Conservation (phyloP, 2,888 invertebrate species). For the Tetranychus truncatus region DNA sequence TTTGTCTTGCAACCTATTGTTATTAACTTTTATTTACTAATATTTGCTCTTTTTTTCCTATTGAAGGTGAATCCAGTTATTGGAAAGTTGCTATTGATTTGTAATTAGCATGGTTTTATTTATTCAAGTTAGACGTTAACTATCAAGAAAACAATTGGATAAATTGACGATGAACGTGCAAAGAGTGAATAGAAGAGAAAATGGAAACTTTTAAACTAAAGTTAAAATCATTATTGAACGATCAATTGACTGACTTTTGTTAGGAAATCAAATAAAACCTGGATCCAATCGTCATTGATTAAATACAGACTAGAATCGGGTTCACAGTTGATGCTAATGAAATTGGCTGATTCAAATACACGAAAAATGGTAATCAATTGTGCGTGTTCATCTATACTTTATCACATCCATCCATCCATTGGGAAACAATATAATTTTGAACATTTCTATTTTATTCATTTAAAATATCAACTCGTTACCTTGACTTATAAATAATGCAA, state of each 20-base stretch:
- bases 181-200: too few relatives aligned
- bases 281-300: too few relatives aligned
- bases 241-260: too few relatives aligned
- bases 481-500: too few relatives aligned
- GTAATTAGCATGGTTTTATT: not conserved
- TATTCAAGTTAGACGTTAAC: not conserved
- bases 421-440: too few relatives aligned
- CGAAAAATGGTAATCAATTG: not conserved
- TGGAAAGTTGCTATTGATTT: not conserved
- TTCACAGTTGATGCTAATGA: not conserved
- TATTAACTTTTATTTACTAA: not conserved
- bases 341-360: not conserved
- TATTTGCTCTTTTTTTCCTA: not conserved
- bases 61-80: not conserved
- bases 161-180: too few relatives aligned
- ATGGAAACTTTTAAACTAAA: too few relatives aligned
- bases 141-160: not conserved
- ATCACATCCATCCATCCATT: too few relatives aligned
- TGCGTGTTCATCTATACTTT: not conserved
- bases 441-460: too few relatives aligned
- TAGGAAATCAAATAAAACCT: too few relatives aligned
- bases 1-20: not conserved
- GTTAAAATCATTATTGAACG: too few relatives aligned
- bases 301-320: not conserved
- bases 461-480: too few relatives aligned